phyloP scores from a whole-genome alignment of 2,888 invertebrate species.

The Vannuccia rotundouncinata region DNA sequence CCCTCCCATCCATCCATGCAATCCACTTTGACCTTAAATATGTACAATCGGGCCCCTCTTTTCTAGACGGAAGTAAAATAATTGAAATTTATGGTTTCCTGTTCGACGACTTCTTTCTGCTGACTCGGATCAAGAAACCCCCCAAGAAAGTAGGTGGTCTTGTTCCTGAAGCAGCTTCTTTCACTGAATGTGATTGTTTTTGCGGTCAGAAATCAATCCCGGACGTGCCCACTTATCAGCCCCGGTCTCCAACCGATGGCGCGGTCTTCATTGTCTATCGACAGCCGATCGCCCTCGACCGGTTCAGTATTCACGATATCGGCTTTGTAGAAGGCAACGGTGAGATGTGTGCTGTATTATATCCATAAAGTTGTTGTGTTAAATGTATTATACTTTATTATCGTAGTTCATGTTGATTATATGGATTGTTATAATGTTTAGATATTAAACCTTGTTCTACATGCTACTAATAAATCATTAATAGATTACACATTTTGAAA shows the following conservation, averaged over 20 bases:
- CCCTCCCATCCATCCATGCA: not conserved
- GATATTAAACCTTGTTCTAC: too few relatives aligned
- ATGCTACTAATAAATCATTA: too few relatives aligned
- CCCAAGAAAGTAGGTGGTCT: slow-evolving; percentile 57
- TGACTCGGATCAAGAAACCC: slow-evolving; percentile 62
- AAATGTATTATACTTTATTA: too few relatives aligned
- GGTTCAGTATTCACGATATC: slow-evolving; percentile 59
- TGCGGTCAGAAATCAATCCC: slow-evolving; percentile 39
- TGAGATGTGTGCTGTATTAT: too few relatives aligned
- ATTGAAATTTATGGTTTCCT: slow-evolving; percentile 62
- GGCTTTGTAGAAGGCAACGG: slow-evolving; percentile 48
- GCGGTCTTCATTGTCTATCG: slow-evolving; percentile 55
- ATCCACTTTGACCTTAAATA: too few relatives aligned
- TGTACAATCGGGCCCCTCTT: not conserved
- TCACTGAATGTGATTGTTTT: slow-evolving; percentile 36
- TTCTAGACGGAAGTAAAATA: slow-evolving; percentile 61
- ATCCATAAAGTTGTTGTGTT: too few relatives aligned
- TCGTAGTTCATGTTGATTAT: too few relatives aligned
- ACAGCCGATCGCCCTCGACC: slow-evolving; percentile 59
- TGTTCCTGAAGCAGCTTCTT: slow-evolving; percentile 24
- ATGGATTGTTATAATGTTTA: too few relatives aligned
- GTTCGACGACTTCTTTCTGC: slow-evolving; percentile 64
- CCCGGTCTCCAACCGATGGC: slow-evolving; percentile 43
- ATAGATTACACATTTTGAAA: too few relatives aligned
- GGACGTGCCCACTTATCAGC: slow-evolving; percentile 32